Base-by-base conservation (phyloP, 2,113 vertebrate species). In the Anas platyrhynchos region DNA sequence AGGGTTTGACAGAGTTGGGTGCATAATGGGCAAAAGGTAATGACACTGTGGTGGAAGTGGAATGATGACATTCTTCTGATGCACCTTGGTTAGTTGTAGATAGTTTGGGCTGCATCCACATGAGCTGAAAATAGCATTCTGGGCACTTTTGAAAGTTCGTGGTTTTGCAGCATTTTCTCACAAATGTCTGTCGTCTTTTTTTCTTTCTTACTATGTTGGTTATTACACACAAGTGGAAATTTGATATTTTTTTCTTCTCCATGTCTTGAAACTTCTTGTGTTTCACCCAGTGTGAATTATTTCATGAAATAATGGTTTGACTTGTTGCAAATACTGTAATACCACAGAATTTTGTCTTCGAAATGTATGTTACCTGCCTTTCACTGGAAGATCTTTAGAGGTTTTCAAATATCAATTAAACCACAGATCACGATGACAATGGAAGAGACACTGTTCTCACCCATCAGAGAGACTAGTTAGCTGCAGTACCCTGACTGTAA, bases 161-260 rank as follows among this genome's bases (percentile, higher is more conserved):
- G 94, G 95, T 16, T 92, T 94, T 93, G 59, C 83, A 96, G 16
- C 44, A 86, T 88, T 95, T 94, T 95, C 78, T 93, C 84, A 93
- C 48, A 89, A 41, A 87, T 87, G 41, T 58, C 71, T 91, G 43
- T 83, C 89, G 62, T 91, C 62, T 76, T 86, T 72, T 48, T 54
- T 94, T 94, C 78, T 93, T 93, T 94, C 81, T 86, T 84, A 90
- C 46, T 31, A 3, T 63, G 54, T 62, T 92, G 88, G 72, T 83
- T 96, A 74, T 90, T 93, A 84, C 86, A 87, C 31, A 9, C 36
- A 46, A n/a, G 83, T 88, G 83, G 90, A 95, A 96, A 90, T 95
- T 48, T 94, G 90, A 44, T 88, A 12, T 38, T 90, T 95, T 96
- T 95, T 74, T 72, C 87, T 65, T 88, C 69, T 81, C 43, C 52